Evolutionary conservation across 2,797 vertebrate species (phyloP).

Genomic region (Poeciliopsis turneri): DNA sequence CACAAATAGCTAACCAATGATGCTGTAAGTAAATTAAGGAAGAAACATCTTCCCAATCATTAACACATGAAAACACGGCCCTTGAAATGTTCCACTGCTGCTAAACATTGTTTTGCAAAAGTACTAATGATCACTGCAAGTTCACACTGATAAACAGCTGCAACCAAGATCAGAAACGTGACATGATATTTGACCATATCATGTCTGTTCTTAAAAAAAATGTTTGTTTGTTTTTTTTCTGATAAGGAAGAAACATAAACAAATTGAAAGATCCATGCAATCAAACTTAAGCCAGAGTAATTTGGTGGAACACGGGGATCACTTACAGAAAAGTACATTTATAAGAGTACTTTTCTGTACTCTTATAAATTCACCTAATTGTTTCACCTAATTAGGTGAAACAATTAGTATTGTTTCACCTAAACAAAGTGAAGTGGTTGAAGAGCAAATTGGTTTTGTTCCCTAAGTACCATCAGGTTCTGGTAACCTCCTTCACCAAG

Average conservation of each 20-base stretch:
- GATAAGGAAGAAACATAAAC: background rate
- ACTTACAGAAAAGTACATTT: slow-evolving; percentile 25
- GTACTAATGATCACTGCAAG: background rate
- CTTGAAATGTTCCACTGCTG: background rate
- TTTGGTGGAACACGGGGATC: background rate
- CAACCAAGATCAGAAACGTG: background rate
- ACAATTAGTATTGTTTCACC: slow-evolving; percentile 24
- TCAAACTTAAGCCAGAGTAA: background rate
- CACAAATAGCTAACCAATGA: background rate
- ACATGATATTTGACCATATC: background rate
- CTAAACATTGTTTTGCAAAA: background rate
- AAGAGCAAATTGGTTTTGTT: slow-evolving; percentile 52
- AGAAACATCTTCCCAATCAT: background rate
- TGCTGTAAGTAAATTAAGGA: background rate
- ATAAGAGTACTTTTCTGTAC: no score
- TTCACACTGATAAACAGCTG: background rate
- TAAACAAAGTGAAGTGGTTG: slow-evolving; percentile 38
- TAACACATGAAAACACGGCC: background rate
- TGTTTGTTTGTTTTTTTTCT: background rate
- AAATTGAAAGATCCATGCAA: background rate
- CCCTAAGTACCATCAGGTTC: slow-evolving; percentile 52
- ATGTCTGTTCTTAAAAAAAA: background rate
- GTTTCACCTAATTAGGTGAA: no score
- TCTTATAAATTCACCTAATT: no score
- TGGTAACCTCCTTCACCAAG: slow-evolving; percentile 48